phyloP scores from a whole-genome alignment of 1,140 invertebrate species.

The Drosophila asahinai region DNA sequence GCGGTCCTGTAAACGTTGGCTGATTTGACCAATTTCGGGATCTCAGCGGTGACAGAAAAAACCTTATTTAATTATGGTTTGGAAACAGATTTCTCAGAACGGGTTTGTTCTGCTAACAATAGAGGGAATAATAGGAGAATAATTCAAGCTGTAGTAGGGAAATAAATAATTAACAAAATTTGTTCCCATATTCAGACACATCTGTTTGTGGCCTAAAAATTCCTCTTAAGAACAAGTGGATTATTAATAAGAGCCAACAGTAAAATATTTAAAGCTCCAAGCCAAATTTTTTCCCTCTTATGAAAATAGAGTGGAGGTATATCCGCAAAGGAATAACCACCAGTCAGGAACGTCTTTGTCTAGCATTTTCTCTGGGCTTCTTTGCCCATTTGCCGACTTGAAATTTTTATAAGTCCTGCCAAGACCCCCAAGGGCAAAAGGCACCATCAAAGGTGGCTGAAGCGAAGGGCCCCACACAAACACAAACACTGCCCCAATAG shows the following conservation, averaged over 20 bases:
- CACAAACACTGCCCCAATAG: slow-evolving; percentile 56
- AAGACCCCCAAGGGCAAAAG: slow-evolving; percentile 39
- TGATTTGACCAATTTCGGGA: slow-evolving; percentile 69
- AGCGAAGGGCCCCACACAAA: slow-evolving; percentile 16
- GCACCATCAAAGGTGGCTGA: slow-evolving; percentile 45
- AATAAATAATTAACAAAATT: not conserved
- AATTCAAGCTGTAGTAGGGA: not conserved
- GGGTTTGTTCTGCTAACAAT: not conserved
- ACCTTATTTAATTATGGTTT: slow-evolving; percentile 32
- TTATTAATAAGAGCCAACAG: not conserved
- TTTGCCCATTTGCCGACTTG: slow-evolving; percentile 43
- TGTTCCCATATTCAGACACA: not conserved
- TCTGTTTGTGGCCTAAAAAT: not conserved
- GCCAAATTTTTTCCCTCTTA: slow-evolving; percentile 7
- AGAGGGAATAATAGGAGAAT: not conserved
- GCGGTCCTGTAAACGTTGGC: slow-evolving; percentile 52
- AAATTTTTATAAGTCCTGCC: slow-evolving; percentile 71
- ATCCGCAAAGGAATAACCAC: slow-evolving; percentile 34
- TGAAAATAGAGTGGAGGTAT: not conserved
- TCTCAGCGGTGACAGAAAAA: slow-evolving; percentile 4
- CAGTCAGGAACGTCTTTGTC: slow-evolving; percentile 32
- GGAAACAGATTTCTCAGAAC: not conserved
- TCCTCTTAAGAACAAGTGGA: not conserved
- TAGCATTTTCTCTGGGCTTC: slow-evolving; percentile 26
- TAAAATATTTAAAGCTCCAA: slow-evolving; percentile 8